Evolutionary conservation across 2,797 vertebrate genomes (phyloP), one percentile per base, ranked within the genome.

Genomic region (Galaxias olidus): DNA sequence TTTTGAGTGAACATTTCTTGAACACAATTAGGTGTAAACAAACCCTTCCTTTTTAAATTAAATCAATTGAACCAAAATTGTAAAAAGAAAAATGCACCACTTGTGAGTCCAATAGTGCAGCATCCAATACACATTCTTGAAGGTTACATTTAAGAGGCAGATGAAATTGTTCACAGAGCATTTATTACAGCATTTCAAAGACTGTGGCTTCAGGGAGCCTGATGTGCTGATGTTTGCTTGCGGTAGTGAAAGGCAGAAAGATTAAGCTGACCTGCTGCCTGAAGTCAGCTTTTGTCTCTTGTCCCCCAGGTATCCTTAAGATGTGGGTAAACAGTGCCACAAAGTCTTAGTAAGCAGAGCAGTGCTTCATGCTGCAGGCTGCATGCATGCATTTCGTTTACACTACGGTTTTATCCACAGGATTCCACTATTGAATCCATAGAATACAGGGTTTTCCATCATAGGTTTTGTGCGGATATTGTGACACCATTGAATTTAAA

Each of bases 181-280:
- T 42, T 46, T 65, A 62, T 20, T 20, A 15, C 42, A 18, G 20
- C 1, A 9, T 13, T 30, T 63, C 53, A 51, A 57, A 57, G 51
- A 57, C 18, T 65, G 12, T 1, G 17, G 47, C 49, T 60, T 54
- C 45, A 40, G 20, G 41, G 14, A 48, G 48, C 20, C 45, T 9
- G 55, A 69, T 60, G 18, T 61, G 74, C 63, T 72, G 67, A 73
- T 60, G 12, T 1, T 15, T 59, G 7, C 15, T 19, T 47, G 0
- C 10, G 48, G 5, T 42, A 11, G 11, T 56, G 20, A 41, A 49
- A 56, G 45, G 19, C 52, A 49, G 9, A 20, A 12, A 43, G 57
- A 69, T 66, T 63, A 20, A 63, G 62, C 59, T 65, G 67, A 63
- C 53, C 50, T 53, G 59, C 63, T 74, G 41, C 59, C 63, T 69